A percentile compares a stretch with the other conserved stretches of the same genome.
phyloP scores from a whole-genome alignment of 1,140 invertebrate species.

The Drosophila miranda region DNA sequence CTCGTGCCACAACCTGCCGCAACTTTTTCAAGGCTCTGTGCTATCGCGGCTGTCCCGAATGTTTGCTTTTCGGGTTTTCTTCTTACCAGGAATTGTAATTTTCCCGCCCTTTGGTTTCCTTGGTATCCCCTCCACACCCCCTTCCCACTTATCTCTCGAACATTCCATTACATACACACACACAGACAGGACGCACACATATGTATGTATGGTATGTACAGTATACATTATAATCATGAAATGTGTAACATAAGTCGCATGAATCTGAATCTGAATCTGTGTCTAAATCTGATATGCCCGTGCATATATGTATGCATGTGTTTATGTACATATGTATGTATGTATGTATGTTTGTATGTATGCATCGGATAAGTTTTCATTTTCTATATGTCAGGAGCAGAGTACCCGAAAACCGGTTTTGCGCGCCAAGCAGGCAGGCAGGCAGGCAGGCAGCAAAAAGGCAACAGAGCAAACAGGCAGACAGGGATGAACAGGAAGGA shows the following conservation, averaged over 20 bases:
- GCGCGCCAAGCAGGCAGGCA: slow-evolving; percentile 51
- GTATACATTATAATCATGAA: slow-evolving; percentile 27
- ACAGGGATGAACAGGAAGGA: slow-evolving; percentile 23
- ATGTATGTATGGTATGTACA: not conserved
- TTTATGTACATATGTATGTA: not conserved
- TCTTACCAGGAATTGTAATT: too few species aligned
- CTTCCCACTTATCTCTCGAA: slow-evolving; percentile 1
- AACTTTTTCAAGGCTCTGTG: slow-evolving; percentile 6
- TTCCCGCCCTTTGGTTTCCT: too few species aligned
- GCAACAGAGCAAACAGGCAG: slow-evolving; percentile 24
- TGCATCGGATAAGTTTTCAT: slow-evolving; percentile 57
- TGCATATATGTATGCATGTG: slow-evolving; percentile 1
- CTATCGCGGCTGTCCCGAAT: not conserved
- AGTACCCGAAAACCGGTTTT: slow-evolving; percentile 65
- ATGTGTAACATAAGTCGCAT: slow-evolving; percentile 44
- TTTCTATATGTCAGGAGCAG: slow-evolving; percentile 51
- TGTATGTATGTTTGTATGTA: slow-evolving; percentile 11
- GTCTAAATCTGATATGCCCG: slow-evolving; percentile 42
- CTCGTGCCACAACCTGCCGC: too few species aligned
- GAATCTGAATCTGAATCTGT: slow-evolving; percentile 5
- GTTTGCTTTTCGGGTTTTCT: too few species aligned
- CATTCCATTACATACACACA: slow-evolving; percentile 25
- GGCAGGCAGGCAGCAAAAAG: slow-evolving; percentile 17
- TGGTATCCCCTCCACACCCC: too few species aligned
- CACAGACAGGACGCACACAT: not conserved